A percentile compares a stretch with the other conserved stretches of the same genome.
Conservation (phyloP, 1,140 invertebrate species). For the Chrysoperla carnea region DNA sequence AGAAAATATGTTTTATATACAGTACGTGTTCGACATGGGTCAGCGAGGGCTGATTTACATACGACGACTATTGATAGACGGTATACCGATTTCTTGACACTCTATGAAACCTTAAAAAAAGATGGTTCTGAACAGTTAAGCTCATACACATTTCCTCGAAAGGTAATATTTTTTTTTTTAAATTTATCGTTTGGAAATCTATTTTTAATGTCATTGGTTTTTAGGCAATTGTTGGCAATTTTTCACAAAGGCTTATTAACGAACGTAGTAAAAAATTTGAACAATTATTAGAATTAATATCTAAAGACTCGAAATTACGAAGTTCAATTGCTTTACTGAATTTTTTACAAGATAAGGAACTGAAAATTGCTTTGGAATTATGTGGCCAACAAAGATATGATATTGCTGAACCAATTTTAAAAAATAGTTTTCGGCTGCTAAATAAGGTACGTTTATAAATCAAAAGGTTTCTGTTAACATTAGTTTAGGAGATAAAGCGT, state of each 20-base stretch:
- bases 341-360: constrained; percentile 50
- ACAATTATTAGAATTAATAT: constrained; percentile 38
- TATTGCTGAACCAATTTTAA: constrained; percentile 40
- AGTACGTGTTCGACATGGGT: constrained; percentile 33
- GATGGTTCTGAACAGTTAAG: constrained; percentile 36
- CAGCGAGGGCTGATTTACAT: constrained; percentile 27
- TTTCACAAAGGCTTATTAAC: constrained; percentile 49
- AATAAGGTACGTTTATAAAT: constrained; percentile 33
- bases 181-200: constrained; percentile 1
- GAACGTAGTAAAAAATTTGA: constrained; percentile 53
- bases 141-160: constrained; percentile 49
- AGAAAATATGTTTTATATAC: constrained; percentile 46
- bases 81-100: constrained; percentile 56
- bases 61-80: constrained; percentile 47
- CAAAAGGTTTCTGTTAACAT: background rate
- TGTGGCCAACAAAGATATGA: constrained; percentile 41
- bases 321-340: constrained; percentile 37
- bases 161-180: constrained; percentile 20
- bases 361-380: constrained; percentile 36
- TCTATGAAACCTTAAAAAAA: constrained; percentile 42
- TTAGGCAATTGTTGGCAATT: constrained; percentile 51
- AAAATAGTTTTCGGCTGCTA: constrained; percentile 50
- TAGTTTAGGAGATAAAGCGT: background rate
- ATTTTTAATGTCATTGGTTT: background rate
- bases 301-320: constrained; percentile 33